Evolutionary conservation across 2,888 invertebrate genomes (phyloP).

Genomic region (Scaptomyza flava): DNA sequence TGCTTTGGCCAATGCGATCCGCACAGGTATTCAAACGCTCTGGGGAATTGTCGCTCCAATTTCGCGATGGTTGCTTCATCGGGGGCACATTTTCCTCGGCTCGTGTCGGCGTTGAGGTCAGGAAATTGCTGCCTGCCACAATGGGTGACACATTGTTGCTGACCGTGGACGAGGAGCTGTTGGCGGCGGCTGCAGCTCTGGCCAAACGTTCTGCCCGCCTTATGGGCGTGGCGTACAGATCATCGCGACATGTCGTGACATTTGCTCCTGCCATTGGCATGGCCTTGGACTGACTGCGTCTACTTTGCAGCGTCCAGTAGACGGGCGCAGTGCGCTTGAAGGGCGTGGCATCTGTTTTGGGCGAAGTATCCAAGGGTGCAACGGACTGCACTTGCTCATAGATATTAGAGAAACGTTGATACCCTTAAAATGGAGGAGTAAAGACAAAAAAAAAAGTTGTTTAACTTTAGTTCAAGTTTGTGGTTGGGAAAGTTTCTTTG

Average conservation of each 20-base stretch:
- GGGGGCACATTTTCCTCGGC: conserved; percentile 73
- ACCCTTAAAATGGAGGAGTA: conserved; percentile 84
- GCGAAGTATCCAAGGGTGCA: conserved; percentile 48
- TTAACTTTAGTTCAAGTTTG: conserved; percentile 12
- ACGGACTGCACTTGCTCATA: conserved; percentile 74
- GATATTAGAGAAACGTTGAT: conserved; percentile 87
- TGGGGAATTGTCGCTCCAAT: conserved; percentile 80
- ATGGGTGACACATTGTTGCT: conserved; percentile 87
- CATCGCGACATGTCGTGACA: conserved; percentile 79
- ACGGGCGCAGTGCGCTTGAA: conserved; percentile 85
- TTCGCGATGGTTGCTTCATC: conserved; percentile 77
- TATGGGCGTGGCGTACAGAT: conserved; percentile 83
- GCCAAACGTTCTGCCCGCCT: conserved; percentile 81
- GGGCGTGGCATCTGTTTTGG: conserved; percentile 66
- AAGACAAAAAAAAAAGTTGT: not conserved
- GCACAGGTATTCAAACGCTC: conserved; percentile 86
- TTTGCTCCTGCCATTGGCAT: conserved; percentile 41
- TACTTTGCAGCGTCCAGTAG: conserved; percentile 87
- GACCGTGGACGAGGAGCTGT: conserved; percentile 7
- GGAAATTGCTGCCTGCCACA: conserved; percentile 87
- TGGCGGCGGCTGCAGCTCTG: conserved; percentile 54
- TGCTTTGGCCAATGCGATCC: conserved; percentile 88
- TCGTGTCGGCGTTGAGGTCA: conserved; percentile 88
- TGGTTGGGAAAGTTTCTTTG: not conserved
- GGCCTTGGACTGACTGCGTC: conserved; percentile 76